Base-by-base conservation (phyloP, 2,888 invertebrate species). In the Lithophane leautieri region DNA sequence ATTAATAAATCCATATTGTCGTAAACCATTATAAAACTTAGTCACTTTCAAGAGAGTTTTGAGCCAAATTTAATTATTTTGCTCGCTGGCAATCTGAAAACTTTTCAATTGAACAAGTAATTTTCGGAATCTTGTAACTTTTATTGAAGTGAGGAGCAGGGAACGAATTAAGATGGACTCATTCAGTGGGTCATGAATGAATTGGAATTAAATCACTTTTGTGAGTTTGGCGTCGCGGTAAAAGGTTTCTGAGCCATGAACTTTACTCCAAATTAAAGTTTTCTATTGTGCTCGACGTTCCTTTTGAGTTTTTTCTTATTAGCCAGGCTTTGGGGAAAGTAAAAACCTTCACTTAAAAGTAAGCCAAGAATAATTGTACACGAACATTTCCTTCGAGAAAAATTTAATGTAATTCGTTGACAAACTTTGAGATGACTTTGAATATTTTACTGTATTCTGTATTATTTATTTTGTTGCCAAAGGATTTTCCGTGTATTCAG, bases 61-160 rank as follows among this genome's bases (percentile, higher is more conserved):
- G 78, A 83, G 88, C 78, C 85, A 86, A 87, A 90, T 89, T 90
- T 88, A 91, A 91, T 92, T 90, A 90, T 88, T 85, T 88, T 89
- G 84, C 87, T 86, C 87, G 87, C 85, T 84, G 85, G 84, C 85
- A 88, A 88, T 90, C 86, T 86, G 70, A 73, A 86, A 91, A 92
- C 89, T 90, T 91, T 90, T 86, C 86, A 89, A 90, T 90, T 87
- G 86, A 81, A 85, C 86, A 87, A 85, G 87, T 89, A 84, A 89
- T 89, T 90, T 90, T 88, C 86, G 83, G 83, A 85, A 86, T 89
- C 86, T 84, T 87, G 88, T 88, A 89, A 89, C 88, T 89, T 88
- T 88, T 86, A 87, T 86, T 88, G 85, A 89, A 89, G 84, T 88
- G 86, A 83, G 62, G 86, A 82, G 83, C 85, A 89, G 78, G 73